These are phyloP conservation scores for Notocelia uddmanniana DNA, from an alignment of 2,888 invertebrate species.

Conservation along the genomic window DNA sequence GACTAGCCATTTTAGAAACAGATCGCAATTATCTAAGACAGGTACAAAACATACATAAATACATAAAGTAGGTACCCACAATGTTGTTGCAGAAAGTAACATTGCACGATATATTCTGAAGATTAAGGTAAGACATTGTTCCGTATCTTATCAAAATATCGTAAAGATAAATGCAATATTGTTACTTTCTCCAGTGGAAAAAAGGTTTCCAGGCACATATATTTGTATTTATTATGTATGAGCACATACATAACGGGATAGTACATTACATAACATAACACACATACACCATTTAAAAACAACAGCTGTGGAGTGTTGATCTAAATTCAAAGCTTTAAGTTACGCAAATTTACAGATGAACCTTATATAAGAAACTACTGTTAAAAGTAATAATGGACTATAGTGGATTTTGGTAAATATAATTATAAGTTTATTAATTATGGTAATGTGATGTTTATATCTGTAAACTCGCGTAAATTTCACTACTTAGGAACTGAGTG, in stretches of 20 bases:
- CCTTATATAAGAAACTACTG: neutral
- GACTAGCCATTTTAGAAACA: conserved; percentile 83
- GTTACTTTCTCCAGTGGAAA: conserved; percentile 32
- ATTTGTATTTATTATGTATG: conserved; percentile 34
- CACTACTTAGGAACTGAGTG: conserved; percentile 8
- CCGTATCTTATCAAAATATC: neutral
- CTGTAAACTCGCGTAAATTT: conserved; percentile 16
- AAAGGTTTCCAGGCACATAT: conserved; percentile 20
- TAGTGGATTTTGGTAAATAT: neutral
- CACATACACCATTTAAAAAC: conserved; percentile 28
- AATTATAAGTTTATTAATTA: neutral
- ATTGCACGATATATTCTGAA: neutral
- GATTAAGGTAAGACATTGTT: neutral
- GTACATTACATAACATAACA: conserved; percentile 35
- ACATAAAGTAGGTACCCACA: conserved; percentile 50
- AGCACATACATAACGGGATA: conserved; percentile 25
- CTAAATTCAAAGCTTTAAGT: conserved; percentile 18
- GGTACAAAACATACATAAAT: conserved; percentile 63
- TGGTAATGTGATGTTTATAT: neutral
- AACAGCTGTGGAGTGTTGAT: conserved; percentile 49
- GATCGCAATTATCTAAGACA: conserved; percentile 80
- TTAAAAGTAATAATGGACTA: neutral
- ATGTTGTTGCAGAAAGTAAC: conserved; percentile 50
- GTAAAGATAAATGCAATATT: neutral
- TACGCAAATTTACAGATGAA: conserved; percentile 9